These are phyloP conservation scores for Pyrgus malvae DNA, from an alignment of 2,888 invertebrate species.

Conservation along the genomic window DNA sequence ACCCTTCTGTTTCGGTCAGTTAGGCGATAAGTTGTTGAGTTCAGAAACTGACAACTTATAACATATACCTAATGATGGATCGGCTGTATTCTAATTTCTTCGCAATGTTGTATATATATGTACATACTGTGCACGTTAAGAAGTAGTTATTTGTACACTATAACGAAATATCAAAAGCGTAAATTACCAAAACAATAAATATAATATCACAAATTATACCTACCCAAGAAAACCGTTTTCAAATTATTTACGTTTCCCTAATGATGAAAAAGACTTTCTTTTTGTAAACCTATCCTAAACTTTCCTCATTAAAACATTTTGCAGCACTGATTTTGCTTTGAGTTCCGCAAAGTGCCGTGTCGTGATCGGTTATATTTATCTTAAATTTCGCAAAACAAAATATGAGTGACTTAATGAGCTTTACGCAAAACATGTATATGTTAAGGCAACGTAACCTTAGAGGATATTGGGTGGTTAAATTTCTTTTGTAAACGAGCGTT, in stretches of 20 bases:
- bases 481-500: slow-evolving; percentile 42
- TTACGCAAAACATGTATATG: neutral
- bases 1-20: neutral
- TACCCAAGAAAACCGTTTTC: neutral
- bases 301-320: slow-evolving; percentile 27
- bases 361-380: slow-evolving; percentile 14
- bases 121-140: no score
- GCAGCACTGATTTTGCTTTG: slow-evolving; percentile 24
- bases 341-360: slow-evolving; percentile 10
- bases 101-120: no score
- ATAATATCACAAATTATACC: no score
- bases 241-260: slow-evolving; percentile 12
- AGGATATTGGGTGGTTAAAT: slow-evolving; percentile 41
- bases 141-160: no score
- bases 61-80: neutral
- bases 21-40: neutral
- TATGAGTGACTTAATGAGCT: neutral
- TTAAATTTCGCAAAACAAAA: neutral
- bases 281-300: slow-evolving; percentile 22
- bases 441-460: neutral
- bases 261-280: slow-evolving; percentile 20
- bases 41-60: neutral
- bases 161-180: no score
- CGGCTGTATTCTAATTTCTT: neutral
- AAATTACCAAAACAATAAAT: no score